phyloP scores from a whole-genome alignment of 2,113 vertebrate genomes.

The Ceratotherium simum region DNA sequence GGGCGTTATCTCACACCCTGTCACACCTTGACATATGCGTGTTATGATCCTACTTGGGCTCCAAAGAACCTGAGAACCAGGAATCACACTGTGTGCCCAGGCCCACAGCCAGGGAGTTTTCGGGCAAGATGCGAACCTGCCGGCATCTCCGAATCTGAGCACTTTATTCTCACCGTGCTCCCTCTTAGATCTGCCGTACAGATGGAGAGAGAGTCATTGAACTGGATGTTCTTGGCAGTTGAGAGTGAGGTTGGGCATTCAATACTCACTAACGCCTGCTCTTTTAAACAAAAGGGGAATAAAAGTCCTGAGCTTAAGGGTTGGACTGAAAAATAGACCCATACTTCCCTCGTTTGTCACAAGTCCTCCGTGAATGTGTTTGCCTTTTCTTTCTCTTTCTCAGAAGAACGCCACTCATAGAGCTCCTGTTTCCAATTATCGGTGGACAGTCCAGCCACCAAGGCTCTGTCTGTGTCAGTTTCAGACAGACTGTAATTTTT shows the following conservation, averaged over 20 bases:
- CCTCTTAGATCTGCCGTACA: rapidly evolving
- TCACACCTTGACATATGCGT: rapidly evolving
- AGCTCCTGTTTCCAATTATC: neutral
- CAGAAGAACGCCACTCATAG: neutral
- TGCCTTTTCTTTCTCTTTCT: neutral
- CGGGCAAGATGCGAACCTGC: rapidly evolving
- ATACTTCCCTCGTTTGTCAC: neutral
- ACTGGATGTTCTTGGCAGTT: rapidly evolving
- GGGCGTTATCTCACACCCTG: rapidly evolving
- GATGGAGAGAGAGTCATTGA: neutral
- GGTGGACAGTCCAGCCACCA: neutral
- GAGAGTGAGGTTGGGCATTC: neutral
- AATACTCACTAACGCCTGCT: neutral
- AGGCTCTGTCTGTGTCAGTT: neutral
- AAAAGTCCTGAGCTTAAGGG: neutral
- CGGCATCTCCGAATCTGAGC: rapidly evolving
- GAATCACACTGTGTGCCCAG: neutral
- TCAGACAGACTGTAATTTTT: slow-evolving; percentile 10
- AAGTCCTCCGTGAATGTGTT: rapidly evolving
- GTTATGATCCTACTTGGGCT: neutral
- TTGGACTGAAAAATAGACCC: neutral
- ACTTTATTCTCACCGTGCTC: neutral
- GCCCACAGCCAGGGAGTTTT: neutral
- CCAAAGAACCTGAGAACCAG: neutral
- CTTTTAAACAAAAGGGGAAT: neutral